Conservation (phyloP, 2,888 invertebrate species). For the Spicauda simplicius region DNA sequence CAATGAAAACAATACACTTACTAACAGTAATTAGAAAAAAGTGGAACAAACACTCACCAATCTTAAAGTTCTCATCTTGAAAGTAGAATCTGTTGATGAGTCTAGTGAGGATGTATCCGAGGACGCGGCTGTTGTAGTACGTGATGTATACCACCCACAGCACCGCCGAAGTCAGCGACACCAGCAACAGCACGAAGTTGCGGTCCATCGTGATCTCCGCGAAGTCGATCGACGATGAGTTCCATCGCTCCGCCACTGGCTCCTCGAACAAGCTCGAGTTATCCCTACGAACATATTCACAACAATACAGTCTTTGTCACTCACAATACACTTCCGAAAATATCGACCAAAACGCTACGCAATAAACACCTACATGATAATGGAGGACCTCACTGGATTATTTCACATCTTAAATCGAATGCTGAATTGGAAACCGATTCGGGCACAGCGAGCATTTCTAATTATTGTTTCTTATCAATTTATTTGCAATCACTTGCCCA, state of each 20-base stretch:
- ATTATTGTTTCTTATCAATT: conserved; percentile 57
- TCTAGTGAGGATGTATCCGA: conserved; percentile 95
- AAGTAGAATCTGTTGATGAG: conserved; percentile 94
- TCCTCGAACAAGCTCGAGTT: conserved; percentile 64
- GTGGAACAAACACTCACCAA: conserved; percentile 85
- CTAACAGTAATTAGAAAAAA: background rate
- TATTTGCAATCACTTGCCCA: conserved; percentile 55
- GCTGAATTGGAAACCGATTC: conserved; percentile 47
- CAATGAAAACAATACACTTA: too few relatives aligned
- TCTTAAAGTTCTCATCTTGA: conserved; percentile 94
- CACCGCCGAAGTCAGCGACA: conserved; percentile 92
- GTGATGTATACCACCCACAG: conserved; percentile 97
- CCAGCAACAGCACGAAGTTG: conserved; percentile 90
- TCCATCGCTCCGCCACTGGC: conserved; percentile 83
- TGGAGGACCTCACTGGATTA: conserved; percentile 50
- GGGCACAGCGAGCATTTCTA: conserved; percentile 55
- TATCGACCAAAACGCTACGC: conserved; percentile 56
- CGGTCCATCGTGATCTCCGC: conserved; percentile 90
- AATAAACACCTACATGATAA: conserved; percentile 68
- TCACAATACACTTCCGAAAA: conserved; percentile 45
- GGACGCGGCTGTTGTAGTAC: conserved; percentile 96
- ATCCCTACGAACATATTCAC: conserved; percentile 59
- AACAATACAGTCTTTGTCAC: conserved; percentile 48
- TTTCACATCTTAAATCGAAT: conserved; percentile 65
- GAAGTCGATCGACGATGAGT: conserved; percentile 83